Evolutionary conservation across 2,888 invertebrate genomes (phyloP), one percentile per base, ranked within the genome.

Genomic region (Nyleta sp.): DNA sequence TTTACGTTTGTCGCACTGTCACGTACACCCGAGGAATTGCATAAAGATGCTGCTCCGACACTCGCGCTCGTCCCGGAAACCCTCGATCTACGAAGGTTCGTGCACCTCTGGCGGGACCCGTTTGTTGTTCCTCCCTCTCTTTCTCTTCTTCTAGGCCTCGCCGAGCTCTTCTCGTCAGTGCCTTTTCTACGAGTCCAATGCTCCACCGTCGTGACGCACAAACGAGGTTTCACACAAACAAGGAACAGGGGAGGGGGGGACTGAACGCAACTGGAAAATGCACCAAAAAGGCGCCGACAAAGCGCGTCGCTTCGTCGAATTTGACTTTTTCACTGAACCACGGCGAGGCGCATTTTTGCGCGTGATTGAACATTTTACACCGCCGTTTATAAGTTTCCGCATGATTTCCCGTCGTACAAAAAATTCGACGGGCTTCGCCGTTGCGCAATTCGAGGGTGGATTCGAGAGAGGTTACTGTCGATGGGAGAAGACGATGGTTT

Each of bases 111-210:
- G 42, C 77, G 59, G 60, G 62, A 67, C 70, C 60, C 70, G 72
- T 73, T 73, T 77, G 75, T 78, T 72, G 50, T 74, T 60, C 64
- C 78, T 75, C 65, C 72, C 64, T 73, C 72, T 77, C 72, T 65
- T 64, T 73, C 68, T 64, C 64, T 33, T 60, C 53, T 75, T 65
- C 70, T 72, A 78, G 64, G 57, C 70, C 40, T 60, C 65, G 60
- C 17, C 60, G 60, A 67, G 55, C 60, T 24, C 28, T 48, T 44
- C 62, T 68, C 77, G 67, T 67, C 77, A 67, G 72, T 48, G 72
- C 72, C 72, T 77, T 77, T 77, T 77, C 77, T 77, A 77, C 71
- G 75, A 75, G 68, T 76, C 75, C 75, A 64, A 75, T 62, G 62
- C 70, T 76, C 62, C 60, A 60, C 13, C 55, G 35, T 44, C 46